These are phyloP conservation scores for Cotesia glomerata DNA, from an alignment of 1,140 invertebrate genomes.

Conservation along the genomic window DNA sequence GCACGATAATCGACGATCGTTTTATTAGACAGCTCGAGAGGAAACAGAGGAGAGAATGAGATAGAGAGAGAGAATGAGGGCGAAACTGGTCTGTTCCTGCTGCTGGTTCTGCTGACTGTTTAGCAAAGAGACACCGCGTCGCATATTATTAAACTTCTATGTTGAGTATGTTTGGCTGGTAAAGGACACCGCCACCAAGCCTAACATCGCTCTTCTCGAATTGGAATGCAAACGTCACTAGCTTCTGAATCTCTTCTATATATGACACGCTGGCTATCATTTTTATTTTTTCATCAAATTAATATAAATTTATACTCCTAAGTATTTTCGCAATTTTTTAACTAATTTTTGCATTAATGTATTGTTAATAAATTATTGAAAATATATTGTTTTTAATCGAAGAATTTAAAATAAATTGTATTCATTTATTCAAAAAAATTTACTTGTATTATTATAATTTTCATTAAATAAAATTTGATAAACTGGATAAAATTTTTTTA, in stretches of 20 bases:
- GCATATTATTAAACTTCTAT: constrained; percentile 56
- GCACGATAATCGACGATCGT: constrained; percentile 61
- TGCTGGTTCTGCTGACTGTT: background rate
- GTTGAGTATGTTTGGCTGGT: constrained; percentile 54
- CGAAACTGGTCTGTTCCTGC: background rate
- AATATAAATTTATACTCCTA: too few species aligned
- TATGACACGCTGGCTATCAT: constrained; percentile 20
- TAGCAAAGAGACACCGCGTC: constrained; percentile 42
- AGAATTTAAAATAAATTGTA: too few species aligned
- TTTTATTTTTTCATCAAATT: too few species aligned
- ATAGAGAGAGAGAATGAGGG: background rate
- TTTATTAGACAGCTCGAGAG: constrained; percentile 51
- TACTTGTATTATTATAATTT: too few species aligned
- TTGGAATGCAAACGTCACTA: constrained; percentile 53
- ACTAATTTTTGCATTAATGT: too few species aligned
- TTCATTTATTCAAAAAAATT: too few species aligned
- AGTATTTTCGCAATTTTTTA: too few species aligned
- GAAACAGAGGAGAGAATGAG: background rate
- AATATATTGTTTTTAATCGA: too few species aligned
- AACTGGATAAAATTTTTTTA: too few species aligned
- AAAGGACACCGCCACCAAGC: constrained; percentile 44
- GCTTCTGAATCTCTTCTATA: constrained; percentile 24
- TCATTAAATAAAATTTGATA: too few species aligned
- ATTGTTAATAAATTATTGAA: too few species aligned
- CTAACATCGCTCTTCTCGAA: constrained; percentile 36